Conservation (phyloP, 2,888 invertebrate species). For the Aromia moschata region DNA sequence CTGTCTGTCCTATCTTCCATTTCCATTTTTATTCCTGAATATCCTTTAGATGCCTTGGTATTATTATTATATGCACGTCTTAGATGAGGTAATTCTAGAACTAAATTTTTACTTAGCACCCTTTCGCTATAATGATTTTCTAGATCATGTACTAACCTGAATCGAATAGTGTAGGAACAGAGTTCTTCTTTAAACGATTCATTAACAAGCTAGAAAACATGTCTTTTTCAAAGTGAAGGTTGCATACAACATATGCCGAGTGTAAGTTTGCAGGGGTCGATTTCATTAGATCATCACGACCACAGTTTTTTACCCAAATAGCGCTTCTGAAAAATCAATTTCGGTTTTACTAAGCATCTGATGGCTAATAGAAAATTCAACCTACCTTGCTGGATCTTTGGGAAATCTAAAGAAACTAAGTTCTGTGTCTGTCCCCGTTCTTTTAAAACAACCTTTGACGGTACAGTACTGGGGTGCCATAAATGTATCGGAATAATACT, state of each 20-base stretch:
- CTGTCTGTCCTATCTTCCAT: no score
- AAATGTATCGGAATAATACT: no score
- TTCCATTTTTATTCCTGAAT: no score
- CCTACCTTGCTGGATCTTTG: not conserved
- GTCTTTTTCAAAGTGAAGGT: not conserved
- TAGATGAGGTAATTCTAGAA: no score
- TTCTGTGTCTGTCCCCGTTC: not conserved
- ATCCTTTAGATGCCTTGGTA: no score
- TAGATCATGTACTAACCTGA: no score
- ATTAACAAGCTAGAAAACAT: not conserved
- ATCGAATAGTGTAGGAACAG: not conserved
- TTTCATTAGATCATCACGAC: not conserved
- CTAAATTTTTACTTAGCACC: no score
- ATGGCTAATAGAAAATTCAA: not conserved
- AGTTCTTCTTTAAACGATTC: not conserved
- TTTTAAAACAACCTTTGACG: not conserved
- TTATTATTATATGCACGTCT: no score
- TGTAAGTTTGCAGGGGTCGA: not conserved
- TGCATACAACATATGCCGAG: not conserved
- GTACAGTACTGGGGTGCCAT: no score
- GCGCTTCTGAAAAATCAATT: not conserved
- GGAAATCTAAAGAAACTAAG: not conserved
- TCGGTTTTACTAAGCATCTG: not conserved
- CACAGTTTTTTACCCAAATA: not conserved
- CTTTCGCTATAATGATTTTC: no score